A percentile compares a stretch with the other conserved stretches of the same genome.
Evolutionary conservation across 2,797 vertebrate species (phyloP).

Genomic region (Acrossocheilus wenchowensis): DNA sequence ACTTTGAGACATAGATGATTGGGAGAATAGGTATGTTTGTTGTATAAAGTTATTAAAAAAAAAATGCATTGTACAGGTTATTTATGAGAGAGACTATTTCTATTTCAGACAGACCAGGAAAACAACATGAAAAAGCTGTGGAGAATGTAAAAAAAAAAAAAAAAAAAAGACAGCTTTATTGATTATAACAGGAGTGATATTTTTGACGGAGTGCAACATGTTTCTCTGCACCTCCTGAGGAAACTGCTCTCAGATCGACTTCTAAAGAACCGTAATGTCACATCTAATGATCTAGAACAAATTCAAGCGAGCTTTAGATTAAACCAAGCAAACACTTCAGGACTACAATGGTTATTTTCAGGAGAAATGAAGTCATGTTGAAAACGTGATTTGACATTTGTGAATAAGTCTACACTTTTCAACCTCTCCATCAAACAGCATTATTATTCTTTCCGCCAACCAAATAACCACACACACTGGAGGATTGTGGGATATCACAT

Average conservation of each 20-base stretch:
- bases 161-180: not conserved
- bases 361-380: not conserved
- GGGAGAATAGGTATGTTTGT: not conserved
- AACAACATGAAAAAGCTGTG: not conserved
- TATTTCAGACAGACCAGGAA: not conserved
- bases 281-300: conserved; percentile 5
- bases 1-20: not conserved
- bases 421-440: not conserved
- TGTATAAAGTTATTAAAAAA: not conserved
- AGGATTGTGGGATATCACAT: not conserved
- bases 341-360: not conserved
- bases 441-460: not conserved
- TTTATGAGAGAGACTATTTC: not conserved
- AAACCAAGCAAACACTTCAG: not conserved
- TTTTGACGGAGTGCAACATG: not conserved
- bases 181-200: not conserved
- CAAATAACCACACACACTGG: not conserved
- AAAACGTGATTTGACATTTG: not conserved
- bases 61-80: not conserved
- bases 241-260: not conserved
- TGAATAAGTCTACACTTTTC: not conserved
- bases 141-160: not conserved
- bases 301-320: not conserved
- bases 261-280: not conserved
- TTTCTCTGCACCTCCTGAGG: not conserved